phyloP scores from a whole-genome alignment of 1,140 invertebrate genomes.

The Heliconius himera region DNA sequence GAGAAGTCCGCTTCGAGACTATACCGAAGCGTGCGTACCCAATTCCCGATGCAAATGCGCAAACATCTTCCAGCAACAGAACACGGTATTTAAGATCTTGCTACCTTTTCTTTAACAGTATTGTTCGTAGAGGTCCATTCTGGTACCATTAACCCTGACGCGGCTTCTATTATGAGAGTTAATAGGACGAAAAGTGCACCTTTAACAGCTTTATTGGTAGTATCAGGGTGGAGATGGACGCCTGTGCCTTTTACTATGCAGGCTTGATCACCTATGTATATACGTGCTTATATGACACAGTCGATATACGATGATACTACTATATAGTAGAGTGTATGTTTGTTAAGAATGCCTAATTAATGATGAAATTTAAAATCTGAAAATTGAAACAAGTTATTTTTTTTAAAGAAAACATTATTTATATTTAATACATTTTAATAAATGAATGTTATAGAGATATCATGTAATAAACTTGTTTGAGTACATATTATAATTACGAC shows the following conservation, averaged over 20 bases:
- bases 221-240: constrained; percentile 63
- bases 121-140: constrained; percentile 59
- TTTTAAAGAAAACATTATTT: background rate
- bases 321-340: background rate
- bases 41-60: constrained; percentile 77
- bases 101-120: constrained; percentile 61
- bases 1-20: constrained; percentile 65
- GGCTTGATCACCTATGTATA: constrained; percentile 61
- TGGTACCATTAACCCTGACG: constrained; percentile 41
- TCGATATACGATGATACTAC: background rate
- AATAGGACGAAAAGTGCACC: constrained; percentile 62
- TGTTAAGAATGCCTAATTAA: background rate
- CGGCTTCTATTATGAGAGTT: constrained; percentile 51
- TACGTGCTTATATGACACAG: background rate
- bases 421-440: background rate
- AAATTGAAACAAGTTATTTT: background rate
- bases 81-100: constrained; percentile 43
- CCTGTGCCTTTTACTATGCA: constrained; percentile 63
- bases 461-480: background rate
- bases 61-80: constrained; percentile 50
- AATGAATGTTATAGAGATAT: background rate
- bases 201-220: constrained; percentile 69
- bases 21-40: constrained; percentile 71
- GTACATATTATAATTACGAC: constrained; percentile 5
- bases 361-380: background rate